Conservation (phyloP, 1,140 invertebrate species). For the Leptestheria dahalacensis region DNA sequence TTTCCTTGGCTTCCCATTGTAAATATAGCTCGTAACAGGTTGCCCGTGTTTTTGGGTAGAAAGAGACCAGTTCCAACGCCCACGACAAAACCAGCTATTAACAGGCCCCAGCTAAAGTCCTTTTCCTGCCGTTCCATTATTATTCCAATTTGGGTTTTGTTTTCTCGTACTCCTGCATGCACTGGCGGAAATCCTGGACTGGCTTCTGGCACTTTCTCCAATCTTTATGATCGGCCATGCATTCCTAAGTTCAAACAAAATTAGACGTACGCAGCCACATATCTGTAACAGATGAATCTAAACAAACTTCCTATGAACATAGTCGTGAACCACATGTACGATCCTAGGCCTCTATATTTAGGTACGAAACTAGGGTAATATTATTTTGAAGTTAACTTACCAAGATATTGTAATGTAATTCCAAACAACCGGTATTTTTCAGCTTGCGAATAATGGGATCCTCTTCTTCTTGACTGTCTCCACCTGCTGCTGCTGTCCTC, state of each 20-base stretch:
- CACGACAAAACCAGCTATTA: not conserved
- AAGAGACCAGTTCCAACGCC: not conserved
- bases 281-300: no score
- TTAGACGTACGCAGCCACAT: no score
- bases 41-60: not conserved
- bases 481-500: not conserved
- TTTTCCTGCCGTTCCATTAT: not conserved
- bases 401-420: conserved; percentile 29
- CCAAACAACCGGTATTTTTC: conserved; percentile 28
- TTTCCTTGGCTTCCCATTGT: not conserved
- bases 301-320: no score
- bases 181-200: conserved; percentile 30
- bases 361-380: no score
- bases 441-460: conserved; percentile 29
- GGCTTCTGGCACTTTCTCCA: conserved; percentile 34
- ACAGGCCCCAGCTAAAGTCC: not conserved
- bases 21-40: not conserved
- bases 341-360: no score
- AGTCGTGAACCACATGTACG: no score
- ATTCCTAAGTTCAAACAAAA: no score
- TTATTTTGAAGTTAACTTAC: conserved; percentile 16
- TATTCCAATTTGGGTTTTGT: not conserved
- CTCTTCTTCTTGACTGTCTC: conserved; percentile 23
- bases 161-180: conserved; percentile 25
- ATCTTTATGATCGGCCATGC: conserved; percentile 33